A percentile compares a stretch with the other conserved stretches of the same genome.
These are phyloP conservation scores for Leptodactylus fallax DNA, from an alignment of 2,797 vertebrate genomes.

Conservation along the genomic window DNA sequence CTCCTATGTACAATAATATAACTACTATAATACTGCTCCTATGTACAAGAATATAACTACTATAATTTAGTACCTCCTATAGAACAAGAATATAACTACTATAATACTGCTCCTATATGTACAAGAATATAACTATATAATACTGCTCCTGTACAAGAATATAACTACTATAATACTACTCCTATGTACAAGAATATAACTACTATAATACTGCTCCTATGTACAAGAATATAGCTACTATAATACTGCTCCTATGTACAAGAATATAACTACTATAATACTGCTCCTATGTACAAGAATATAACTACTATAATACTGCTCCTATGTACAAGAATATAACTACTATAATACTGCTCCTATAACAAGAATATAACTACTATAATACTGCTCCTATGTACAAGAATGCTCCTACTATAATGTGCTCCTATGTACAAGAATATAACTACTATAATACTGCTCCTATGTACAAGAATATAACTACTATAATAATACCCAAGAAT, in stretches of 20 bases:
- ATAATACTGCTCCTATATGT: too few relatives aligned
- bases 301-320: slow-evolving; percentile 12
- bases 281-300: neutral
- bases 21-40: neutral
- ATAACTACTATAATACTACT: too few relatives aligned
- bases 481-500: neutral
- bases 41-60: slow-evolving; percentile 9
- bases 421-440: neutral
- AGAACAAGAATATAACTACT: too few relatives aligned
- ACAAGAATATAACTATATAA: too few relatives aligned
- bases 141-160: too few relatives aligned
- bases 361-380: slow-evolving; percentile 9
- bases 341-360: slow-evolving; percentile 5
- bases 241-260: too few relatives aligned
- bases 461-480: neutral
- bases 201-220: too few relatives aligned
- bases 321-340: slow-evolving; percentile 6
- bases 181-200: too few relatives aligned
- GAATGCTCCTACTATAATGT: neutral
- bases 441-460: neutral
- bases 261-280: too few relatives aligned
- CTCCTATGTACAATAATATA: neutral
- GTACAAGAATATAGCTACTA: too few relatives aligned
- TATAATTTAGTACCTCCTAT: neutral
- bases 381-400: neutral